These are phyloP conservation scores for Phasia obesa DNA, from an alignment of 2,888 invertebrate genomes.

Conservation along the genomic window DNA sequence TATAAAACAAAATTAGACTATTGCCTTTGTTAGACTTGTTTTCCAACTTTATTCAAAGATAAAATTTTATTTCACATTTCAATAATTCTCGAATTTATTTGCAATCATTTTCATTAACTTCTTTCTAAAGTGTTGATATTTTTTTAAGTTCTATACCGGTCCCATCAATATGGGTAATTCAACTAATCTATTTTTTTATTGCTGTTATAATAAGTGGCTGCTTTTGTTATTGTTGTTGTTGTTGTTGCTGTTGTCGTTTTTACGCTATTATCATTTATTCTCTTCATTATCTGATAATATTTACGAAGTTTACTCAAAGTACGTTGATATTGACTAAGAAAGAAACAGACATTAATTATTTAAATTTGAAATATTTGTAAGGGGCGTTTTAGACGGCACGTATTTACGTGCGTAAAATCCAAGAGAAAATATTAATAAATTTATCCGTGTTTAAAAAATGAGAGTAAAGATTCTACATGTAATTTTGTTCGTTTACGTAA, in stretches of 20 bases:
- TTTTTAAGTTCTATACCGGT: constrained; percentile 50
- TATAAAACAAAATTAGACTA: too few relatives aligned
- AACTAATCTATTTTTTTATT: constrained; percentile 37
- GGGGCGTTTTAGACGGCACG: too few relatives aligned
- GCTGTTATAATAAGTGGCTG: constrained; percentile 19
- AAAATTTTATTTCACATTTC: neutral
- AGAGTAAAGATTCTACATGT: too few relatives aligned
- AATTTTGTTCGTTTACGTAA: too few relatives aligned
- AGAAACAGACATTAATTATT: constrained; percentile 8
- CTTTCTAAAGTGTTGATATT: constrained; percentile 3
- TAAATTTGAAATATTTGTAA: neutral
- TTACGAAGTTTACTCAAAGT: constrained; percentile 17
- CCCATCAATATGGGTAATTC: constrained; percentile 40
- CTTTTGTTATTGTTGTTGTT: constrained; percentile 18
- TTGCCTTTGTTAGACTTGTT: too few relatives aligned
- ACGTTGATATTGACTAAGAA: neutral
- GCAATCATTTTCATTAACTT: neutral
- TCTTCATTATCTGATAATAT: constrained; percentile 56
- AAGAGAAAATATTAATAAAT: too few relatives aligned
- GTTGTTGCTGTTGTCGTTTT: constrained; percentile 6
- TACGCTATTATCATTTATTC: constrained; percentile 39
- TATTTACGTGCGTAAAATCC: too few relatives aligned
- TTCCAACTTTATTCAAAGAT: too few relatives aligned
- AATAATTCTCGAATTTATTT: neutral
- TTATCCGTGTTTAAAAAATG: too few relatives aligned